Evolutionary conservation across 2,888 invertebrate species (phyloP), one percentile per base, ranked within the genome.

Genomic region (Hartigia nigra): DNA sequence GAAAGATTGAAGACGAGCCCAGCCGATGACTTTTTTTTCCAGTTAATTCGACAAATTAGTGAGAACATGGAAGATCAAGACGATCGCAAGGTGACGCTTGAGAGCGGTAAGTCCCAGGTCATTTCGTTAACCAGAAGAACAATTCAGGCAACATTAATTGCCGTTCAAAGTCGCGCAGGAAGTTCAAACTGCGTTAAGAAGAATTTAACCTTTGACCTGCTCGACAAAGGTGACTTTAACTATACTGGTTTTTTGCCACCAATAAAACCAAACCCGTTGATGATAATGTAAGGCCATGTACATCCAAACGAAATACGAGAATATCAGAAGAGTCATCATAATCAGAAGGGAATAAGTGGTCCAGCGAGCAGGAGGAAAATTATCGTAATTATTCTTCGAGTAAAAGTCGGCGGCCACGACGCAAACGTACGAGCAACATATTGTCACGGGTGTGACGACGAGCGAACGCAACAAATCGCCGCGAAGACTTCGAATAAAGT

Each of bases 361-460:
- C 92, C 93, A 93, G 82, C 91, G 88, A 3, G 93, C 92, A 2
- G 92, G 92, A 12, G 92, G 92, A 77, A 92, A 90, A 82, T 91
- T 91, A 32, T 92, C 87, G 81, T 93, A 93, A 85, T 91, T 92
- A 79, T 90, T 91, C 81, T 91, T 91, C 77, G 92, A 92, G 81
- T 93, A 93, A 87, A 92, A 93, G 84, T 93, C 93, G 0, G 92
- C 92, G 1, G 93, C 92, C 69, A 93, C 91, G 37, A 93, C 87
- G 82, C 93, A 93, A 36, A 93, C 87, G 83, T 93, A 93, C 0
- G 93, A 92, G 79, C 93, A 92, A 23, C 92, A 86, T 12, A 93
- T 90, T 4, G 94, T 93, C 78, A 95, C 87, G 0, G 94, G 94
- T 0, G 94, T 94, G 76, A 95, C 91, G 69, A 94, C 84, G 31